Conservation (phyloP, 2,113 vertebrate genomes). For the Nothoprocta perdicaria region DNA sequence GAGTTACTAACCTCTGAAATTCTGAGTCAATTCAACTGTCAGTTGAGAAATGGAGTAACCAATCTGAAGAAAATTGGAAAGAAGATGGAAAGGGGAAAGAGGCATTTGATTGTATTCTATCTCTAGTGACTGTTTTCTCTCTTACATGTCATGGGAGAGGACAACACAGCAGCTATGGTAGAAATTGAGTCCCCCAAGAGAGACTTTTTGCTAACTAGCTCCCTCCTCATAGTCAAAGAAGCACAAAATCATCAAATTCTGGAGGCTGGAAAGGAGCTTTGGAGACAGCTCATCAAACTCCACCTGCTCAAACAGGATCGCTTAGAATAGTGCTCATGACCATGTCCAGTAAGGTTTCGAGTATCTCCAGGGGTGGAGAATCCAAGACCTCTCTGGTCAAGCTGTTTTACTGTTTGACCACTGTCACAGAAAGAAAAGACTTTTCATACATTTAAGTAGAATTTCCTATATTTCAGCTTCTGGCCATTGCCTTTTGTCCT, state of each 20-base stretch:
- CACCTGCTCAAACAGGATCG: neutral
- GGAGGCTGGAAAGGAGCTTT: neutral
- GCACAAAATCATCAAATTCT: neutral
- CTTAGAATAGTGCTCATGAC: neutral
- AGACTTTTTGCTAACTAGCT: neutral
- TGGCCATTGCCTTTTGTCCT: neutral
- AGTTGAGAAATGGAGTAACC: neutral
- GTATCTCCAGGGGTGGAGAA: neutral
- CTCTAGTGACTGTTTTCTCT: neutral
- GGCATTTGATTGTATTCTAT: neutral
- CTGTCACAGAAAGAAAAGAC: neutral
- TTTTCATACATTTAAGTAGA: neutral
- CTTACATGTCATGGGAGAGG: neutral
- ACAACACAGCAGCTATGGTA: neutral
- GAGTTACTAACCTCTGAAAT: neutral
- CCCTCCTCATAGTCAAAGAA: neutral
- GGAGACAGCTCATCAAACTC: neutral
- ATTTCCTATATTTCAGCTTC: neutral
- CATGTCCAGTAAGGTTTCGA: neutral
- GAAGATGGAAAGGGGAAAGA: neutral
- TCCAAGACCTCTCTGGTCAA: neutral
- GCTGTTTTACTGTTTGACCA: neutral
- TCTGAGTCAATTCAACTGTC: neutral
- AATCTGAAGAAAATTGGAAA: neutral
- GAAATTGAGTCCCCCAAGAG: neutral